These are phyloP conservation scores for Loriculus beryllinus DNA, from an alignment of 2,797 vertebrate genomes.

Conservation along the genomic window DNA sequence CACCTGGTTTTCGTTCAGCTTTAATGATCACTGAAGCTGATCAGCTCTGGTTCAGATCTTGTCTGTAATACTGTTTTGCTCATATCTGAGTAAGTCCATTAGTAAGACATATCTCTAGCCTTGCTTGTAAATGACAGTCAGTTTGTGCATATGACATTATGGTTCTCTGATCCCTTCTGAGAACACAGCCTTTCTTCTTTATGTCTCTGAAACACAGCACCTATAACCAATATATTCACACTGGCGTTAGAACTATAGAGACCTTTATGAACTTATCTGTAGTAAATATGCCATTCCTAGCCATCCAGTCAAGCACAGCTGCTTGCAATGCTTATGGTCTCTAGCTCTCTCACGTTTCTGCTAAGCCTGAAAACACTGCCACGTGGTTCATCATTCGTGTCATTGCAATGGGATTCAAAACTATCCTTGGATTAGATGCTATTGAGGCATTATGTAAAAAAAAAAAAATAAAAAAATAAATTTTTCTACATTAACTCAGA, in stretches of 20 bases:
- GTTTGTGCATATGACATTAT: not conserved
- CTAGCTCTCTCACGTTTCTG: not conserved
- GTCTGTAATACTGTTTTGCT: not conserved
- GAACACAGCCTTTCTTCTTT: not conserved
- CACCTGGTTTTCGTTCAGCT: not conserved
- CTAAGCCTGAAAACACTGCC: not conserved
- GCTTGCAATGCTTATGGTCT: not conserved
- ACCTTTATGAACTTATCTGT: not conserved
- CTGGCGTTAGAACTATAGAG: not conserved
- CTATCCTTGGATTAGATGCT: not conserved
- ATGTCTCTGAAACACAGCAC: not conserved
- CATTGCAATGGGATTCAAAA: not conserved
- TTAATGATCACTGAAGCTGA: not conserved
- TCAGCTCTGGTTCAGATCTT: not conserved
- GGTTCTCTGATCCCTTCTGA: not conserved
- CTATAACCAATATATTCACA: not conserved
- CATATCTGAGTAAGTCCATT: not conserved
- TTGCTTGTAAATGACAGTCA: not conserved
- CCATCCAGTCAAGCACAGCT: not conserved
- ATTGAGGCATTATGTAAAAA: not conserved
- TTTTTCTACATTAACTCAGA: not conserved
- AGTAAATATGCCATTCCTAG: not conserved
- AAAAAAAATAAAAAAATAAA: not conserved
- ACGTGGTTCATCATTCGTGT: not conserved
- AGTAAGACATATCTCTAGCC: not conserved